Evolutionary conservation across 2,888 invertebrate species (phyloP), one percentile per base, ranked within the genome.

Genomic region (Polymixis lichenea): DNA sequence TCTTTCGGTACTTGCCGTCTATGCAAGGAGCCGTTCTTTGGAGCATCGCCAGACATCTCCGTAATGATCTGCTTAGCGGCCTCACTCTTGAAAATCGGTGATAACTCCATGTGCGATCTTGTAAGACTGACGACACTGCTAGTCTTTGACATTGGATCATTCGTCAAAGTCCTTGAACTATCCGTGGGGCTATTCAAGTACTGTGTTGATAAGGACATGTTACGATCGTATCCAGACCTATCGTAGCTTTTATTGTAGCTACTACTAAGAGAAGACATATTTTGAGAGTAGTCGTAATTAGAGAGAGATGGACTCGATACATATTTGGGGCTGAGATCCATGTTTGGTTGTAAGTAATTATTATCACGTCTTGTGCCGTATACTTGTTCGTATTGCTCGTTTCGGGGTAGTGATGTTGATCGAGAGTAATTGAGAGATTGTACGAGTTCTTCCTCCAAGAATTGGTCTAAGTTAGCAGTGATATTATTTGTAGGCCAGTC

Each of bases 51-150:
- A 0, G 97, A 97, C 97, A 98, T 98, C 94, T 98, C 98, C 83
- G 98, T 98, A 83, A 98, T 98, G 71, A 98, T 98, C 94, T 98
- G 98, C 81, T 98, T 97, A 1, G 98, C 98, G 2, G 98, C 98
- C 92, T 98, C 98, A 91, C 98, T 98, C 91, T 98, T 98, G 93
- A 98, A 98, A 73, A 98, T 98, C 0, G 98, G 98, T 43, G 98
- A 98, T 84, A 98, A 92, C 88, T 98, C 97, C 88, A 96, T 95
- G 77, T 95, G 93, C 4, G 95, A 96, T 79, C 96, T 90, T 7
- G 95, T 96, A 83, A 97, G 86, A 82, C 96, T 96, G 0, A 92
- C 94, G 6, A 96, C 93, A 81, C 96, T 97, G 77, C 96, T 96
- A 0, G 95, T 96, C 83, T 97, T 97, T 3, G 96, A 96, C 62